Base-by-base conservation (phyloP, 2,888 invertebrate species). In the Ephialtes manifestator region DNA sequence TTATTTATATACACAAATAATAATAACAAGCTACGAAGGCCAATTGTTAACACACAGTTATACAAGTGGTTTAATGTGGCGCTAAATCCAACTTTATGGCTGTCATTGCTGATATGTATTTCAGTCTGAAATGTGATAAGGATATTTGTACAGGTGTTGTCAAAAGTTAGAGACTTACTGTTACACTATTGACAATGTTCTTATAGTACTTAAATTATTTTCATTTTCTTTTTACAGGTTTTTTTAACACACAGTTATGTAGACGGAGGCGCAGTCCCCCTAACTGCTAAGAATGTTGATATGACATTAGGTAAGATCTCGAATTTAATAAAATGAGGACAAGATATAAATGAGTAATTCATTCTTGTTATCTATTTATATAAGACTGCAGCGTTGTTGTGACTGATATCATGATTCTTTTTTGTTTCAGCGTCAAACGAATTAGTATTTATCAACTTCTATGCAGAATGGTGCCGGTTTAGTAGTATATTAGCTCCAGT, bases 401-500 rank as follows among this genome's bases (percentile, higher is more conserved):
- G n/a, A 24, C 28, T 13, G 35, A 60, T 51, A 68, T 51, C 80
- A 20, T 72, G 58, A 70, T 4, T 13, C 48, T 77, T 78, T 85
- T 90, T 89, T 89, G n/a, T 97, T 97, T 87, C 96, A 99, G 99
- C 97, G 86, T 97, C 97, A 84, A 98, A 99, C 96, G 99, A 99
- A 95, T 95, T 99, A 94, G 99, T 99, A 86, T 98, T 99, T 94
- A 96, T 99, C 86, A 99, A 99, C 95, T 99, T 99, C 95, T 99
- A 99, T 95, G 99, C 99, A 43, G 99, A 99, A 93, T 99, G 99
- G 99, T 99, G 99, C 95, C 97, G 98, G 92, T 99, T 99, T 95
- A 99, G 99, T 95, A 99, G 98, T 94, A 96, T 99, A 95, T 95
- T 99, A 93, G 97, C 98, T 94, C 99, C 99, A 13, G 97, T 99